Conservation (phyloP, 2,113 vertebrate species). For the Xerus inauris region DNA sequence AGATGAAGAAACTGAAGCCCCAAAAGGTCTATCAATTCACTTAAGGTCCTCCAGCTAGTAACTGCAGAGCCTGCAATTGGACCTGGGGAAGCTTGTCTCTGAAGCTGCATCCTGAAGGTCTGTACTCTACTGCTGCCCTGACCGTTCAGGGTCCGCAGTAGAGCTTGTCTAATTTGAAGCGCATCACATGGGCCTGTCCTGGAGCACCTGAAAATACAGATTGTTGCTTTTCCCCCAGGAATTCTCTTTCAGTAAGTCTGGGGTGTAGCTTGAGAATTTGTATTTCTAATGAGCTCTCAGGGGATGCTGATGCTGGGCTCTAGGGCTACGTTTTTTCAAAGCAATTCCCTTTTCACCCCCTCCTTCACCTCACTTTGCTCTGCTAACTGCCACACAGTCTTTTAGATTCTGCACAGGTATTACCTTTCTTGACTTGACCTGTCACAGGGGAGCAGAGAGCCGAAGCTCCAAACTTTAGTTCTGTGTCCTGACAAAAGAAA, state of each 20-base stretch:
- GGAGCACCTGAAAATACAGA: not conserved
- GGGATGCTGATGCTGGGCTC: not conserved
- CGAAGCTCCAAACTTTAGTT: too few relatives aligned
- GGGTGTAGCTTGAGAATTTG: not conserved
- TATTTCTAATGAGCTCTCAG: not conserved
- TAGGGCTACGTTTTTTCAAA: not conserved
- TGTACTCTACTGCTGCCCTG: too few relatives aligned
- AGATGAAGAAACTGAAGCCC: not conserved
- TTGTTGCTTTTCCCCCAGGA: not conserved
- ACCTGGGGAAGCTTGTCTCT: not conserved
- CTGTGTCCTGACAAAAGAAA: too few relatives aligned
- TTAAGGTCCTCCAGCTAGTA: not conserved
- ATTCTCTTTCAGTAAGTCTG: not conserved
- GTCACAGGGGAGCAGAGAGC: too few relatives aligned
- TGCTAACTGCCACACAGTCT: not conserved
- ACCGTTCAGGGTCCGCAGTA: not conserved
- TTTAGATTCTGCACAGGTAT: not conserved
- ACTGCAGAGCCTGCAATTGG: not conserved
- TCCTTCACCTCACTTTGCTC: not conserved
- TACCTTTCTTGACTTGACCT: not conserved
- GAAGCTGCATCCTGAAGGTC: rapidly evolving
- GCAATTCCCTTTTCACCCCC: not conserved
- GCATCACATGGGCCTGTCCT: not conserved
- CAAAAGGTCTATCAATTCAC: not conserved
- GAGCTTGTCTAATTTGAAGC: not conserved